Evolutionary conservation across 2,113 vertebrate genomes (phyloP), one percentile per base, ranked within the genome.

Genomic region (Ptilorrhoa leucosticta): DNA sequence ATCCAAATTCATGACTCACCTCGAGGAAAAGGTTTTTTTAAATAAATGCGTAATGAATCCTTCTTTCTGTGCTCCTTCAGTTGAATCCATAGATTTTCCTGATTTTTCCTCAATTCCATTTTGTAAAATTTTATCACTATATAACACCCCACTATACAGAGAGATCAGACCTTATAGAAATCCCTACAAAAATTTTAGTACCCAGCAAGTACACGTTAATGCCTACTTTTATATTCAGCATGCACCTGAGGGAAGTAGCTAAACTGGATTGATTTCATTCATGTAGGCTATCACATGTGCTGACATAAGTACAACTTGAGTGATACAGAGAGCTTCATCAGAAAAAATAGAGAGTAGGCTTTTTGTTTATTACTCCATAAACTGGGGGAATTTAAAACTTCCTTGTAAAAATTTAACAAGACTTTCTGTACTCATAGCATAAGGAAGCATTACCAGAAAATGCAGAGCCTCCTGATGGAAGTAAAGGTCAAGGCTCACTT

Each of bases 401-500:
- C 28, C 24, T 83, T 3, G 3, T 22, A 81, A 83, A 86, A 48
- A 65, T 42, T 71, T 87, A 50, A 72, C 33, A 79, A 39, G 42
- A 53, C 2, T 37, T 82, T 87, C 44, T 19, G 1, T 73, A 77
- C 6, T 68, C 51, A 15, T 54, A 72, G 21, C 6, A 2, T 44
- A 77, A 89, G 24, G 27, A 78, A 69, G 2, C 11, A n/a, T 40
- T 70, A 44, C 12, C 65, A 87, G 54, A 82, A 70, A 90, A 66
- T 66, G 26, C 15, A 92, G 47, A 92, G 79, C 37, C 72, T 47
- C 57, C 13, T 35, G 65, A 47, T 11, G 44, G 48, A 96, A 97
- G 18, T 75, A 92, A 95, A 97, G 88, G 73, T 95, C 66, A 96
- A 87, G 50, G 27, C 58, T 63, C 5, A 5, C 73, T 94, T 53